These are phyloP conservation scores for Diadumene lineata DNA, from an alignment of 92 coral and sea anemone genomes.

Conservation along the genomic window DNA sequence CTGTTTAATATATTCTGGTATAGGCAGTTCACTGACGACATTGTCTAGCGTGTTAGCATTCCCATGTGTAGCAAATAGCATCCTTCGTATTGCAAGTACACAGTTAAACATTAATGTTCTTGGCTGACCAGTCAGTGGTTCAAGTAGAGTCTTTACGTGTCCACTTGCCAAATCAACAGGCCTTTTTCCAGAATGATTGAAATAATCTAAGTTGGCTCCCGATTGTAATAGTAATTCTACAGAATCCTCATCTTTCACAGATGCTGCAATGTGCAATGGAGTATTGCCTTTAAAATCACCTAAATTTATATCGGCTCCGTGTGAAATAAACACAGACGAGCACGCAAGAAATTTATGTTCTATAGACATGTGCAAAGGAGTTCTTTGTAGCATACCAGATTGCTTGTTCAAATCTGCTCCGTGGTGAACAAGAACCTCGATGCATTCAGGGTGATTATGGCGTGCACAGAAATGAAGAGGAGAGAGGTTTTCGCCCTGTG, in stretches of 20 bases:
- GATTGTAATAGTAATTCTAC: slow-evolving; percentile 53
- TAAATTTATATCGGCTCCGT: slow-evolving; percentile 30
- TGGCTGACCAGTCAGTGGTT: slow-evolving; percentile 40
- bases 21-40: slow-evolving; percentile 12
- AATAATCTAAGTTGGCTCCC: slow-evolving; percentile 38
- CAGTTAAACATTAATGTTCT: slow-evolving; percentile 35
- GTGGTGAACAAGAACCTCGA: slow-evolving; percentile 35
- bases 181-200: slow-evolving; percentile 39
- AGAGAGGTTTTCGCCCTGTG: slow-evolving; percentile 45
- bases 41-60: slow-evolving; percentile 9
- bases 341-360: slow-evolving; percentile 40
- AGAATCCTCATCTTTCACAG: slow-evolving; percentile 26
- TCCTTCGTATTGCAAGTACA: slow-evolving; percentile 33
- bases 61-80: slow-evolving; percentile 12
- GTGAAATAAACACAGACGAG: slow-evolving; percentile 30
- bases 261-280: slow-evolving; percentile 50
- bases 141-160: slow-evolving; percentile 24
- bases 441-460: slow-evolving; percentile 62
- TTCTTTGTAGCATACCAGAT: slow-evolving; percentile 31
- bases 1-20: slow-evolving; percentile 24
- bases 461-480: slow-evolving; percentile 66
- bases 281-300: slow-evolving; percentile 51
- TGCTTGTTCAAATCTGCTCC: slow-evolving; percentile 48
- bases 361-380: slow-evolving; percentile 51
- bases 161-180: slow-evolving; percentile 39